Evolutionary conservation across 2,888 invertebrate genomes (phyloP).

Genomic region (Drosophila maculinotata): DNA sequence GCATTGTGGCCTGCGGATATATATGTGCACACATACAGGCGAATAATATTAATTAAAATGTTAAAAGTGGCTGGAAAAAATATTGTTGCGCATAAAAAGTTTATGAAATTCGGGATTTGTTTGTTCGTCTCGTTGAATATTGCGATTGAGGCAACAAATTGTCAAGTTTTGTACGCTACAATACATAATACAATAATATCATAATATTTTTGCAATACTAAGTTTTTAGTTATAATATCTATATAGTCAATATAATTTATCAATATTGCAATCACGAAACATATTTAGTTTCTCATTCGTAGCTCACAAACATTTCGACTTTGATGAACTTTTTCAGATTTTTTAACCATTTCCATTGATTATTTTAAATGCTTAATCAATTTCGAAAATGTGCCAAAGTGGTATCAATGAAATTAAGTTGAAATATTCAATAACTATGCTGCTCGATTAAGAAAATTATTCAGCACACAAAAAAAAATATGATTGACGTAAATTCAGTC

Average conservation of each 20-base stretch:
- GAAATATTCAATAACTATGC: slow-evolving; percentile 15
- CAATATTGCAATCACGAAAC: too few species aligned
- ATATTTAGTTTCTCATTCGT: too few species aligned
- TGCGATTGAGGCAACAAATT: slow-evolving; percentile 2
- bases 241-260: too few species aligned
- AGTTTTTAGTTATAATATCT: too few species aligned
- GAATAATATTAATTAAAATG: slow-evolving; percentile 59
- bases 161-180: not conserved
- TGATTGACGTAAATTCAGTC: slow-evolving; percentile 8
- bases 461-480: not conserved
- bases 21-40: slow-evolving; percentile 18
- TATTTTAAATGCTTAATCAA: not conserved
- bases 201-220: too few species aligned
- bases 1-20: slow-evolving; percentile 17
- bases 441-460: slow-evolving; percentile 26
- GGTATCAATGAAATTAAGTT: slow-evolving; percentile 7
- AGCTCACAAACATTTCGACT: too few species aligned
- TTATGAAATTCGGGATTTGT: not conserved
- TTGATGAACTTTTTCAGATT: not conserved
- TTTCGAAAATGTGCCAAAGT: slow-evolving; percentile 2
- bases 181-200: not conserved
- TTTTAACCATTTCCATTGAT: not conserved
- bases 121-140: not conserved
- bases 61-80: slow-evolving; percentile 8
- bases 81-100: too few species aligned